Base-by-base conservation (phyloP, 1,140 invertebrate genomes). In the Trichonephila clavipes region DNA sequence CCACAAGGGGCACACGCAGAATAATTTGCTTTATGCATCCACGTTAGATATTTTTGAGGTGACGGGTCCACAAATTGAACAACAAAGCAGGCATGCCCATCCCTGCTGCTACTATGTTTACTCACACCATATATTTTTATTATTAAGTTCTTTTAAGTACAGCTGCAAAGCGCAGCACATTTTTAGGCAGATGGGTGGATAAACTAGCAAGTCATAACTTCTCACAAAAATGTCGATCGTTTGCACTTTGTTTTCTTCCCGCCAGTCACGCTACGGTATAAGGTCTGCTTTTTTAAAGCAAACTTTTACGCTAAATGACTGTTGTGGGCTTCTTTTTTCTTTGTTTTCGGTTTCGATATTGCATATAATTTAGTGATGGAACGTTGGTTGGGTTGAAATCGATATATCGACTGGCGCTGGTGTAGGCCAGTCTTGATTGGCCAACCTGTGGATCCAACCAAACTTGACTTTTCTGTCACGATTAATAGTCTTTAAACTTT, bases 321-420 rank as follows among this genome's bases (percentile, higher is more conserved):
- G 44, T 51, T 83, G 59, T 88, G 18, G 69, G 28, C 16, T 18
- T 90, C 16, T 16, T 77, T 64, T 90, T 90, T 81, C 59, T 61
- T 88, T 51, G 51, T 51, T 87, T 40, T 87, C 24, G 58, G 34
- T 72, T 90, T 62, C 66, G 51, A 61, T 90, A 61, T 90, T 77
- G 69, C 88, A 82, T 90, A 58, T 90, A 77, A 90, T 90, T 90
- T 81, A 90, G 88, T 81, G 58, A 61, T 77, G 88, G 88, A 90
- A 90, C 88, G 88, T 34, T 81, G 24, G n/a, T 18, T 0, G 21
- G n/a, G 14, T 40, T 69, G 8, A 21, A 61, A 90, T 90, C 88
- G 69, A 90, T 90, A 90, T 61, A 90, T 90, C 72, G 88, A 90
- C 64, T 44, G 58, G 51, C 58, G 72, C 61, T 62, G 19, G 58